Conservation (phyloP, 1,140 invertebrate genomes). For the Eulimnadia texana region DNA sequence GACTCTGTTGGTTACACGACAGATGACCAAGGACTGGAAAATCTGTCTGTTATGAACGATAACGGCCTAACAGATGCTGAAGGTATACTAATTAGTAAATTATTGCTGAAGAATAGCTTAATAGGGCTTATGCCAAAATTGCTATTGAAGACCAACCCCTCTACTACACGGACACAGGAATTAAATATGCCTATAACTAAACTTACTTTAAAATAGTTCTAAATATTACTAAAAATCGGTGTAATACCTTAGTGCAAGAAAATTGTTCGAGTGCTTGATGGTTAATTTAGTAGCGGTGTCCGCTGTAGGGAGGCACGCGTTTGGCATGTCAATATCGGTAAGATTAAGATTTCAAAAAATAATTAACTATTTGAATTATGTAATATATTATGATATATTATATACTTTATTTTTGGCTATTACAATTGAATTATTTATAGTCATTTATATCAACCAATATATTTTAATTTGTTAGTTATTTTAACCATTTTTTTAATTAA, state of each 20-base stretch:
- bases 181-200: not conserved
- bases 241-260: too few relatives aligned
- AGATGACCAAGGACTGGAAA: conserved; percentile 64
- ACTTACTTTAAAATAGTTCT: not conserved
- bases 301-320: too few relatives aligned
- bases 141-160: too few relatives aligned
- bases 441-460: not conserved
- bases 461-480: not conserved
- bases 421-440: not conserved
- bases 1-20: conserved; percentile 66
- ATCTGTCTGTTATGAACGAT: conserved; percentile 66
- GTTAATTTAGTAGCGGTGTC: too few relatives aligned
- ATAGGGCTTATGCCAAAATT: too few relatives aligned
- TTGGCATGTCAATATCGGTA: too few relatives aligned
- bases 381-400: conserved; percentile 9
- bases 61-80: conserved; percentile 71
- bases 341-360: too few relatives aligned
- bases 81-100: conserved; percentile 34
- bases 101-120: not conserved
- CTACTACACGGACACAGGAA: not conserved
- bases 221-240: not conserved
- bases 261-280: too few relatives aligned
- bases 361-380: too few relatives aligned
- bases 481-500: conserved; percentile 13
- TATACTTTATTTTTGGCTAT: not conserved